Evolutionary conservation across 2,797 vertebrate species (phyloP), one percentile per base, ranked within the genome.

Genomic region (Heliangelus exortis): DNA sequence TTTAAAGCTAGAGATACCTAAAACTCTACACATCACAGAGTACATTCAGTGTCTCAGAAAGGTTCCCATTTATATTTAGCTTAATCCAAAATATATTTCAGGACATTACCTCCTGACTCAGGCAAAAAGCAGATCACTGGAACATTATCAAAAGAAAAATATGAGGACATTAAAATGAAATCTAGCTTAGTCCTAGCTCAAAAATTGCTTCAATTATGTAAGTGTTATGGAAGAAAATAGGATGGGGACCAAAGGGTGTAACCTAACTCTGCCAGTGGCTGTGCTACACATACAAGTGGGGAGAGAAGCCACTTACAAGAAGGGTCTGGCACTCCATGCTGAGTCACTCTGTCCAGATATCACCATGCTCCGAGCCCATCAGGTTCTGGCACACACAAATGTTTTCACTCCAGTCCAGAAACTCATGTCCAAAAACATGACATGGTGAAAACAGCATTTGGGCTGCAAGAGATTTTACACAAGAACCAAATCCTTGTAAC

Each of bases 301-400:
- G 76, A 74, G 62, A 62, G 29, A 81, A 88, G 36, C 9, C 39
- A 43, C 13, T 69, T 89, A 45, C 34, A 69, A 14, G 5, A 20
- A 29, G 20, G 68, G 55, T 9, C 31, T 45, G 61, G 34, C 62
- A 61, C 7, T 26, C 8, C 36, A 67, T 53, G 33, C 59, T 12
- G 18, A 72, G 22, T 67, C 62, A 54, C 0, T 0, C 16, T 81
- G 36, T 72, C 57, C 51, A 22, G 1, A 5, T 33, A 39, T 29
- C 31, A 67, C 36, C 12, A 15, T 0, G 6, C 18, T 33, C 36
- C 18, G 8, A 29, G 6, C 9, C 28, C 28, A 25, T 5, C 61
- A 72, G n/a, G 25, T 68, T 63, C 34, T 15, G 82, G 14, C 33
- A 23, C 14, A 18, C 11, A 65, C 69, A 89, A 77, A 50, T 4